Percentiles rank a stretch among this genome's conserved stretches.
Conservation (phyloP, 2,113 vertebrate species). For the Chaenocephalus aceratus region DNA sequence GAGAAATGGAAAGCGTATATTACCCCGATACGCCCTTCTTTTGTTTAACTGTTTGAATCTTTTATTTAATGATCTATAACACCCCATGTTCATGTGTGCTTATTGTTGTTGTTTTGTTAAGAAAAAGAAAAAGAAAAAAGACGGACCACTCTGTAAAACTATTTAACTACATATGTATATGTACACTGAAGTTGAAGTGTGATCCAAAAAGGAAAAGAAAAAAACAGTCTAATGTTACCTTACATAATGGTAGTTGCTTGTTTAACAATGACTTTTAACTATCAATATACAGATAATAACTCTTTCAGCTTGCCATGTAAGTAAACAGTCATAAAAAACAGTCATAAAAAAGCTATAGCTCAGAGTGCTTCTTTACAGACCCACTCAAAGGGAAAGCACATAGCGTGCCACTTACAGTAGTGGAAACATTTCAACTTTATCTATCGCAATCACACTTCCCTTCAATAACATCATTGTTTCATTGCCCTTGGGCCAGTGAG, state of each 20-base stretch:
- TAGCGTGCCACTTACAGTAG: not conserved
- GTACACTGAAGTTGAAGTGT: too few species aligned
- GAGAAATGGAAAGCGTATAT: too few species aligned
- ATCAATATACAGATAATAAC: constrained; percentile 4
- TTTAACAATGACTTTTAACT: constrained; percentile 35
- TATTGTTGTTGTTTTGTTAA: too few species aligned
- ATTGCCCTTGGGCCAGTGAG: not conserved
- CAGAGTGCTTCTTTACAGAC: not conserved
- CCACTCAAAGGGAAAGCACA: too few species aligned
- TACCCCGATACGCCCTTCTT: too few species aligned
- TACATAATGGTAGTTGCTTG: not conserved
- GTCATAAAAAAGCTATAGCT: constrained; percentile 3
- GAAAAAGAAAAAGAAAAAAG: too few species aligned
- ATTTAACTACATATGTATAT: too few species aligned
- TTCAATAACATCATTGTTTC: constrained; percentile 74
- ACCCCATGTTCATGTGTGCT: too few species aligned
- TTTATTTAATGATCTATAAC: too few species aligned
- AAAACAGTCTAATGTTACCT: not conserved
- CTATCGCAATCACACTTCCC: constrained; percentile 67
- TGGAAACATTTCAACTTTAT: constrained; percentile 42
- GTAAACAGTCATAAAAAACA: constrained; percentile 45
- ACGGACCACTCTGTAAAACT: too few species aligned
- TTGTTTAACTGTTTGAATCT: too few species aligned
- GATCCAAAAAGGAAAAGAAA: too few species aligned
- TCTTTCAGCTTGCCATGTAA: not conserved